phyloP scores from a whole-genome alignment of 2,888 invertebrate species.

The Holacanthella duospinosa region DNA sequence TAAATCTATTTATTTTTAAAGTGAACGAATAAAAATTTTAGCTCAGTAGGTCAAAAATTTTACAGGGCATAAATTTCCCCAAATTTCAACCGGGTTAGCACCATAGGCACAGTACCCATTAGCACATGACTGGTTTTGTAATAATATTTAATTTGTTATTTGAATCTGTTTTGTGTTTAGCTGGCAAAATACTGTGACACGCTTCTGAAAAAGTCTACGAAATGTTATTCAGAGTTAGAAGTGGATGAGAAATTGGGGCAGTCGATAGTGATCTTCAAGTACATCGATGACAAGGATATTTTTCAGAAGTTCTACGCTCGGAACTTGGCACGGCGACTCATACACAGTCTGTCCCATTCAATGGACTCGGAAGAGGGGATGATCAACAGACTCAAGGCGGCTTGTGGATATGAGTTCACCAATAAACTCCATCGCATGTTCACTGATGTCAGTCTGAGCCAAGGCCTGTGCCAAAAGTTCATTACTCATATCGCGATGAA shows the following conservation, averaged over 20 bases:
- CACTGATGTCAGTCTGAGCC: conserved; percentile 87
- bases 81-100: no score
- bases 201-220: conserved; percentile 71
- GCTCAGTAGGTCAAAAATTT: no score
- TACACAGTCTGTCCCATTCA: conserved; percentile 84
- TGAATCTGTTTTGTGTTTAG: conserved; percentile 39
- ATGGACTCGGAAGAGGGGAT: conserved; percentile 98
- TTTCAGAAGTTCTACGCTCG: conserved; percentile 95
- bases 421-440: conserved; percentile 99
- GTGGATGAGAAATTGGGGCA: conserved; percentile 72
- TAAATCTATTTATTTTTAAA: no score
- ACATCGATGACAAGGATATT: conserved; percentile 98
- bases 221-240: conserved; percentile 66
- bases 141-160: no score
- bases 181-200: conserved; percentile 82
- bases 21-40: no score
- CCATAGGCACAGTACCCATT: no score
- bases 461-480: conserved; percentile 83
- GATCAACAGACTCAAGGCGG: conserved; percentile 89
- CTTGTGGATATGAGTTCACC: conserved; percentile 98
- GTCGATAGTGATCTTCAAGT: conserved; percentile 93
- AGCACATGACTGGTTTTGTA: no score
- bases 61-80: no score
- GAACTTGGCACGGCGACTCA: conserved; percentile 82
- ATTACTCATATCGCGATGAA: conserved; percentile 53